A percentile compares a stretch with the other conserved stretches of the same genome.
These are phyloP conservation scores for Ylistrum balloti DNA, from an alignment of 1,140 invertebrate species.

Conservation along the genomic window DNA sequence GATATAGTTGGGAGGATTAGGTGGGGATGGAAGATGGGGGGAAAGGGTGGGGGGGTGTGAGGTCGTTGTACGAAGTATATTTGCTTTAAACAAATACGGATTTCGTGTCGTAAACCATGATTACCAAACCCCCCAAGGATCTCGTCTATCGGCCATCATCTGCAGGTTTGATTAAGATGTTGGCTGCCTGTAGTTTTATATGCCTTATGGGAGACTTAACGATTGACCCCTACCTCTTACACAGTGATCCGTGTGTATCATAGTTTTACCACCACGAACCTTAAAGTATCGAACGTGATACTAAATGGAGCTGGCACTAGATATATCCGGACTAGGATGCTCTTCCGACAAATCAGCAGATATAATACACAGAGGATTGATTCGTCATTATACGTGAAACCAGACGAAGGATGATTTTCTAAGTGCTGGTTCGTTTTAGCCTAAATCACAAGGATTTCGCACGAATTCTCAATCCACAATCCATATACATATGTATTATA, in stretches of 20 bases:
- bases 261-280: background rate
- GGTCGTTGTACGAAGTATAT: too few species aligned
- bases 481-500: too few species aligned
- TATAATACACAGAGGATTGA: background rate
- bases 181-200: background rate
- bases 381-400: background rate
- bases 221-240: background rate
- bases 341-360: background rate
- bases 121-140: background rate
- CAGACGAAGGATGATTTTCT: background rate
- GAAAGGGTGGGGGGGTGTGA: too few species aligned
- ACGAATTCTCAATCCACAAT: too few species aligned
- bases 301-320: background rate
- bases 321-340: background rate
- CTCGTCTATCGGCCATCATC: background rate
- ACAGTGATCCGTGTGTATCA: background rate
- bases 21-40: too few species aligned
- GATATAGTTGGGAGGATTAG: too few species aligned
- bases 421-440: background rate
- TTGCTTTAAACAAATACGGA: too few species aligned
- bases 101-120: background rate
- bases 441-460: too few species aligned
- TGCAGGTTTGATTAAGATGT: background rate
- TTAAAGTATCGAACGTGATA: background rate
- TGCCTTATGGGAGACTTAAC: background rate